These are phyloP conservation scores for Adelosebastes latens DNA, from an alignment of 2,797 vertebrate species.

Conservation along the genomic window DNA sequence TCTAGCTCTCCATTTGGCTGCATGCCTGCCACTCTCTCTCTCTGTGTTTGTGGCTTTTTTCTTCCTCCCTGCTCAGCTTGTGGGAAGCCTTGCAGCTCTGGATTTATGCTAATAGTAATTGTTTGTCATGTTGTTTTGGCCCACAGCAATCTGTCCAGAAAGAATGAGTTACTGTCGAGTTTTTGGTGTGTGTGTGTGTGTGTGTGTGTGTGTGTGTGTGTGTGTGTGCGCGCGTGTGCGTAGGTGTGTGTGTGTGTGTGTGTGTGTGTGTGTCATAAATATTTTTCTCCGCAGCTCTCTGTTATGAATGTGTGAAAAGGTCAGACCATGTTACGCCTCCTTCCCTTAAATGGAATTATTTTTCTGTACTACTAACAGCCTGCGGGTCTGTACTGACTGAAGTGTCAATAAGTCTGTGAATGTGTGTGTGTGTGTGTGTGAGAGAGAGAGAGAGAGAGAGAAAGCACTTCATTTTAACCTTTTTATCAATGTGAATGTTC, in stretches of 20 bases:
- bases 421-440: background rate
- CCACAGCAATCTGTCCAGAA: conserved; percentile 26
- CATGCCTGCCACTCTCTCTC: background rate
- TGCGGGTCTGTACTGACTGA: background rate
- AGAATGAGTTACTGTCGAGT: conserved; percentile 11
- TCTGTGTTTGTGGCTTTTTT: background rate
- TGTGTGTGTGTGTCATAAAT: conserved; percentile 26
- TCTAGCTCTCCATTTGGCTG: background rate
- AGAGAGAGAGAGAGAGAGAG: no score
- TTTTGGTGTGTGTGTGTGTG: background rate
- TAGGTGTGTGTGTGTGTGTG: conserved; percentile 6
- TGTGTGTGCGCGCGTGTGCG: background rate
- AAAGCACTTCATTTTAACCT: no score
- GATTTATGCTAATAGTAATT: conserved; percentile 54
- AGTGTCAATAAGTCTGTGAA: background rate
- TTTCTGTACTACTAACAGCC: conserved; percentile 33
- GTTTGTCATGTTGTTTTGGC: conserved; percentile 42
- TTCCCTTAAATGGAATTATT: conserved; percentile 43
- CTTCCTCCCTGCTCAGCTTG: conserved; percentile 5
- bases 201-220: conserved; percentile 3
- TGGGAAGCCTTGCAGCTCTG: conserved; percentile 37
- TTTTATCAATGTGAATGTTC: background rate
- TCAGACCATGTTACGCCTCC: conserved; percentile 36
- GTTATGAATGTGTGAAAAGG: conserved; percentile 65
- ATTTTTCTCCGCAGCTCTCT: conserved; percentile 27